Evolutionary conservation across 2,888 invertebrate genomes (phyloP).

Genomic region (Folsomia candida): DNA sequence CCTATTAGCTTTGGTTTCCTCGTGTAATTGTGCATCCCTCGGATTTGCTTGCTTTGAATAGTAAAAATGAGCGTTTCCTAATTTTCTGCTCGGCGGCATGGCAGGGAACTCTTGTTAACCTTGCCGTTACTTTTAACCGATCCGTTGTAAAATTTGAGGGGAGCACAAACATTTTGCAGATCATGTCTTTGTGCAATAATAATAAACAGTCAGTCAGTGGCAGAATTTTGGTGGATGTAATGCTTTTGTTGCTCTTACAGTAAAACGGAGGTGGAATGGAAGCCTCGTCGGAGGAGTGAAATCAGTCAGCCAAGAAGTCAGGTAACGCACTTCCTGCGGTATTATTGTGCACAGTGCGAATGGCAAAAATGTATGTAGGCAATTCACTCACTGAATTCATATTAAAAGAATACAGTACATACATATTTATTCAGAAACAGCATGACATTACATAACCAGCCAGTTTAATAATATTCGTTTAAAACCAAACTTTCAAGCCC

Average conservation of each 20-base stretch:
- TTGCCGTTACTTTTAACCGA: neutral
- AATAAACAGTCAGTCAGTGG: neutral
- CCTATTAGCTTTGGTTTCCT: neutral
- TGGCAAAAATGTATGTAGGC: too few species aligned
- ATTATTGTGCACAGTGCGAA: too few species aligned
- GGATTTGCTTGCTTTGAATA: too few species aligned
- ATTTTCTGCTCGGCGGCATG: neutral
- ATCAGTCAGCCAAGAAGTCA: conserved; percentile 3
- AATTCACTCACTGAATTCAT: too few species aligned
- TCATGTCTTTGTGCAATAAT: neutral
- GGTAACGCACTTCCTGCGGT: conserved; percentile 5
- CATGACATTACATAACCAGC: too few species aligned
- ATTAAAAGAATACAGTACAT: too few species aligned
- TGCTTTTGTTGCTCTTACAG: neutral
- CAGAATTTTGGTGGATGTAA: neutral
- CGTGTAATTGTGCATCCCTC: neutral
- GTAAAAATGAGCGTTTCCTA: neutral
- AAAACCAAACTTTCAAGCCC: too few species aligned
- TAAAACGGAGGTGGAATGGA: too few species aligned
- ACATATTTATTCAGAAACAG: too few species aligned
- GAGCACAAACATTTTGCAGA: neutral
- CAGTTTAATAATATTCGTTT: too few species aligned
- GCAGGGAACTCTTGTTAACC: conserved; percentile 2
- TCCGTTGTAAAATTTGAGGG: neutral
- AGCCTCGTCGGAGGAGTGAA: neutral